Base-by-base conservation (phyloP, 1,140 invertebrate genomes). In the Phthorimaea operculella region DNA sequence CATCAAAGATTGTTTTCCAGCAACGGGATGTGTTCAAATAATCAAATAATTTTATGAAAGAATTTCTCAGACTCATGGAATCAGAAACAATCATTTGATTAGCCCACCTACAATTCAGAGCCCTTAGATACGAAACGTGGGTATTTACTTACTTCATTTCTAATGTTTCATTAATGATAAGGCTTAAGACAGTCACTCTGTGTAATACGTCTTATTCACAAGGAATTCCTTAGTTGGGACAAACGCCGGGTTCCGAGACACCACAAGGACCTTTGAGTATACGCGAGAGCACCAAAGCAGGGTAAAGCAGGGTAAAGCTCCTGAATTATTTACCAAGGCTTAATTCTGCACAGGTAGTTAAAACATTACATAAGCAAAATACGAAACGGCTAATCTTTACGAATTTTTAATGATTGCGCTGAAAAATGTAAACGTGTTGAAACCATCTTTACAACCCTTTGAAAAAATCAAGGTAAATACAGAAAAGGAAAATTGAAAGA, bases 271-370 rank as follows among this genome's bases (percentile, higher is more conserved):
- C 14, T 47, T 47, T 47, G 44, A 47, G n/a, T 39, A 39, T 9
- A 47, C 15, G 15, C 16, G 44, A 9, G 16, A 9, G 44, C 15
- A 15, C 44, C 44, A 47, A 47, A 47, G 44, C 44, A 4, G 16
- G 42, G 42, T 8, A 45, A 8, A 45, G 42, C 42, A 45, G 34
- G 39, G 14, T n/a, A 55, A 58, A 53, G 55, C 48, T 50, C 52
- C 39, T 73, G 62, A 59, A 73, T 69, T 69, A 73, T 73, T 73
- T 65, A 71, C 62, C 59, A 61, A 44, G 56, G 44, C 62, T 58
- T 61, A 56, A 60, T 60, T 58, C 58, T 54, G 52, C 58, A 58
- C 15, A 59, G 56, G 57, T 59, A 66, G 62, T 64, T 62, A 61
- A 57, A 59, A 48, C 49, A 45, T 64, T 64, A 58, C 54, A 15